Conservation (phyloP, 37 sponge, comb jelly and placozoan genomes). For the Beroe ovata region DNA sequence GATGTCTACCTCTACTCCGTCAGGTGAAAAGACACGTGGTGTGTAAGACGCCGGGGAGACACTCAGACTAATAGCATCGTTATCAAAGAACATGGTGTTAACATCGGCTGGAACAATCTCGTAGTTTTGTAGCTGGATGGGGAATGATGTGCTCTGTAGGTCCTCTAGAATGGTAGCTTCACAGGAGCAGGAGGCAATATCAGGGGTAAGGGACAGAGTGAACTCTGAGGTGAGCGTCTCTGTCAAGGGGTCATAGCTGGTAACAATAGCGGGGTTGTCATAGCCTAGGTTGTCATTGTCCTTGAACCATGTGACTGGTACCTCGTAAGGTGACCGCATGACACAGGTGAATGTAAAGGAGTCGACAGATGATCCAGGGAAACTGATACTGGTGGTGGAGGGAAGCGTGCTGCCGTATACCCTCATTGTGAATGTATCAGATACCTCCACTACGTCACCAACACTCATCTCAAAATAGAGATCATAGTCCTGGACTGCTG, state of each 20-base stretch:
- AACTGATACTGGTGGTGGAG: neutral
- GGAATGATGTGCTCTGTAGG: neutral
- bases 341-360: slow-evolving; percentile 13
- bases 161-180: slow-evolving; percentile 6
- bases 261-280: slow-evolving; percentile 8
- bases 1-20: neutral
- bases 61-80: neutral
- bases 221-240: neutral
- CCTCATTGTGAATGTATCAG: neutral
- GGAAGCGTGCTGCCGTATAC: neutral
- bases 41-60: neutral
- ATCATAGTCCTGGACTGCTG: no score
- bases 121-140: neutral
- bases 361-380: neutral
- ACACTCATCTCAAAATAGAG: neutral
- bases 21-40: slow-evolving; percentile 6
- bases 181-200: neutral
- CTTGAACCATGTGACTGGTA: slow-evolving; percentile 1
- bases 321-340: neutral
- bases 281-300: neutral
- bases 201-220: neutral
- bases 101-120: neutral
- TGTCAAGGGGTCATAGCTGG: neutral
- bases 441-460: neutral
- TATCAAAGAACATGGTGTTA: slow-evolving; percentile 24